Base-by-base conservation (phyloP, 2,113 vertebrate genomes). In the Blennius ocellaris region DNA sequence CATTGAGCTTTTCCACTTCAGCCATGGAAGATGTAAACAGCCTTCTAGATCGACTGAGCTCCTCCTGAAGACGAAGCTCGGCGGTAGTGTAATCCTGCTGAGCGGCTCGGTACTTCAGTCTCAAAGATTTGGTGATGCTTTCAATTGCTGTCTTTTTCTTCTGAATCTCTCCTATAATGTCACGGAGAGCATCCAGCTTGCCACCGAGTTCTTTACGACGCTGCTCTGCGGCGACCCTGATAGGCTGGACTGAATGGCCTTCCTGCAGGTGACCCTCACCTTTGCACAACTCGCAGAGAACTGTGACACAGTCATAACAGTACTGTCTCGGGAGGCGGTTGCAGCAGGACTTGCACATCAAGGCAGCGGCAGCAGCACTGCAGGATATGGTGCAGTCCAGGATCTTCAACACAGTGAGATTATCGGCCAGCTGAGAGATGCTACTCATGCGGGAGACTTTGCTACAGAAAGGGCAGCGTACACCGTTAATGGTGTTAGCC, bases 381-480 rank as follows among this genome's bases (percentile, higher is more conserved):
- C 91, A 90, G 17, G 96, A 95, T 16, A 94, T 94, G 0, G 95
- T 84, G 0, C 96, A 97, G 90, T 99, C 97, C 2, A 99, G 94
- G 89, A 99, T 96, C 93, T 99, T 99, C 63, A 99, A 92, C 76
- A 98, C 96, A 0, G 97, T 99, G 9, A 99, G 94, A 81, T 99
- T 99, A 91, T 99, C 97, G 0, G 96, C 94, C 87, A 99, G 92
- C 87, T 97, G 96, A 5, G 95, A 92, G 84, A 98, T 91, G 81
- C 92, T 96, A 61, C 95, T 96, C 90, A 97, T 96, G 9, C 96
- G 94, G 0, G 97, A 99, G 50, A 99, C 95, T 85, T 95, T 97
- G 92, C 97, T 99, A 87, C 97, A 99, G 50, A 99, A 99, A 14
- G 97, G 97, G 78, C 97, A 99, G 39, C 97, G 97, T 17, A 99